A percentile compares a stretch with the other conserved stretches of the same genome.
phyloP scores from a whole-genome alignment of 2,797 vertebrate species.

The Gymnodraco acuticeps region DNA sequence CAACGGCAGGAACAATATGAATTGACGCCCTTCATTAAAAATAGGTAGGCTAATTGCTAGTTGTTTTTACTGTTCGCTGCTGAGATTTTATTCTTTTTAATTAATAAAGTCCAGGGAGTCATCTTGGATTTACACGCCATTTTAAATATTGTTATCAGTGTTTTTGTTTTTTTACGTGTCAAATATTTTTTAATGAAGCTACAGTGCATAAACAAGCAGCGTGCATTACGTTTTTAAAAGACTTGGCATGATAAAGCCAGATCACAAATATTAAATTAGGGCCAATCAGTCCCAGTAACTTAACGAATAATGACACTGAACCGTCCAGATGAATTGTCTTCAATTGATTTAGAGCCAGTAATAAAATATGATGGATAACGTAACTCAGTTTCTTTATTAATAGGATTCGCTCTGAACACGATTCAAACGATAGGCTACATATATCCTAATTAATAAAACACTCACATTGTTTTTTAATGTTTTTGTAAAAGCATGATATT shows the following conservation, averaged over 20 bases:
- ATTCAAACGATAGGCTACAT: background rate
- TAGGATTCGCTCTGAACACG: background rate
- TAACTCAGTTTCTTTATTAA: background rate
- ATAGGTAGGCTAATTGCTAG: background rate
- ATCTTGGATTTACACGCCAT: background rate
- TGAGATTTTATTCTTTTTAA: background rate
- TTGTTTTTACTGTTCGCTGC: background rate
- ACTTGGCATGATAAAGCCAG: background rate
- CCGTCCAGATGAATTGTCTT: background rate
- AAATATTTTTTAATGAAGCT: conserved; percentile 7
- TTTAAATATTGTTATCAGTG: conserved; percentile 15
- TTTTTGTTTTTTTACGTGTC: background rate
- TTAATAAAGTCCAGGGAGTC: conserved; percentile 7
- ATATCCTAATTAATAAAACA: background rate
- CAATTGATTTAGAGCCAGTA: conserved; percentile 8
- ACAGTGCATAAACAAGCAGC: background rate
- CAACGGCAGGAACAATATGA: background rate
- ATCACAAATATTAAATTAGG: conserved; percentile 28
- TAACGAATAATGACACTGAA: conserved; percentile 40
- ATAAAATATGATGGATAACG: conserved; percentile 19
- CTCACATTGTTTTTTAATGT: background rate
- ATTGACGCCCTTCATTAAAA: background rate
- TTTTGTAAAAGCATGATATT: background rate
- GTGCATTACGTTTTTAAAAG: background rate
- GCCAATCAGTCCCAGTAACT: conserved; percentile 7